Conservation (phyloP, 92 coral and sea anemone genomes). For the Metridium senile region DNA sequence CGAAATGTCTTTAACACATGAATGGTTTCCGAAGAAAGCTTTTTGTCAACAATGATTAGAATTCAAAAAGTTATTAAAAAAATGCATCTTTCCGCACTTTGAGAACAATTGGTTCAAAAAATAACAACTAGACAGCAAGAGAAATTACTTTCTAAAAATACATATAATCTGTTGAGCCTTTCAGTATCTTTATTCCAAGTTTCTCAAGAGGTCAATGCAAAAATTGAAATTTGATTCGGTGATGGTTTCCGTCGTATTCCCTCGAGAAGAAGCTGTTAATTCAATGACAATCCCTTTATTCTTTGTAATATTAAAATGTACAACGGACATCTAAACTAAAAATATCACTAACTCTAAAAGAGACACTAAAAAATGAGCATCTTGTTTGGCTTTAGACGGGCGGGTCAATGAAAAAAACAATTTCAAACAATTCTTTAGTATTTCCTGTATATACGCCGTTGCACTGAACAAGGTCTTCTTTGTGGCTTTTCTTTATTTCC, state of each 20-base stretch:
- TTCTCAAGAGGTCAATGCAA: constrained; percentile 22
- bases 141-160: constrained; percentile 25
- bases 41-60: not conserved
- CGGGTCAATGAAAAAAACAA: no score
- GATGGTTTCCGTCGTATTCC: constrained; percentile 23
- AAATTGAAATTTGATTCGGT: constrained; percentile 16
- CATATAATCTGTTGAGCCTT: not conserved
- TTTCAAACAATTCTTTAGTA: not conserved
- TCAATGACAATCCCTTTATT: constrained; percentile 11
- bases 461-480: not conserved
- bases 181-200: not conserved
- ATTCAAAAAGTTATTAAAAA: constrained; percentile 8
- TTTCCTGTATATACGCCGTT: not conserved
- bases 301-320: not conserved
- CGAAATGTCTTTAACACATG: constrained; percentile 45
- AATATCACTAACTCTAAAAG: no score
- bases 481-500: constrained; percentile 24
- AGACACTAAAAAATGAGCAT: no score
- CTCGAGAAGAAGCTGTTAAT: constrained; percentile 34
- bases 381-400: no score
- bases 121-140: not conserved
- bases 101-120: not conserved
- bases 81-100: not conserved
- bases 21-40: constrained; percentile 36
- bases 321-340: not conserved